These are phyloP conservation scores for Zeus faber DNA, from an alignment of 2,113 vertebrate species.

Conservation along the genomic window DNA sequence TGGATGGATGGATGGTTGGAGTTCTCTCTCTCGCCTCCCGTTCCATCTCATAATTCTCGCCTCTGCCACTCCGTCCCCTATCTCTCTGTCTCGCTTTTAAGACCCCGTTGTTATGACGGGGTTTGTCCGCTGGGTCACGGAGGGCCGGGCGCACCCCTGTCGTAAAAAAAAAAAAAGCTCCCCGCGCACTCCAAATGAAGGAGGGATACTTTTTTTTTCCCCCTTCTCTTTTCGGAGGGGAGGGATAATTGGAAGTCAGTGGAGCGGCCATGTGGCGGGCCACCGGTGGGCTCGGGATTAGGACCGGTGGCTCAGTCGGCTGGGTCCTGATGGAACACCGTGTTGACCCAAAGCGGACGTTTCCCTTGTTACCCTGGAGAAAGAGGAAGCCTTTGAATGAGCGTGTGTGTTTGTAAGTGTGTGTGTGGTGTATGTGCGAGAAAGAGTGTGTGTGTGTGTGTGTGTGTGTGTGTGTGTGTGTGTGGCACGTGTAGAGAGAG, in stretches of 20 bases:
- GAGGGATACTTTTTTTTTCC: constrained; percentile 43
- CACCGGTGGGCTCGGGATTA: constrained; percentile 54
- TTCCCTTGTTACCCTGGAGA: constrained; percentile 68
- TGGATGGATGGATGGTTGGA: background rate
- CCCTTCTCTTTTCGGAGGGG: too few relatives aligned
- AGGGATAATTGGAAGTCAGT: constrained; percentile 71
- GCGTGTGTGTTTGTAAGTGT: constrained; percentile 23
- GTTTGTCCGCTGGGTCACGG: constrained; percentile 42
- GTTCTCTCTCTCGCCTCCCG: background rate
- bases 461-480: constrained; percentile 2
- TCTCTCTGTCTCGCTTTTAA: background rate
- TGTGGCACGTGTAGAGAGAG: background rate
- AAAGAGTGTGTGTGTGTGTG: background rate
- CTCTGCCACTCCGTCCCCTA: background rate
- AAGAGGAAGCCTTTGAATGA: constrained; percentile 37
- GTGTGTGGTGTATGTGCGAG: constrained; percentile 23
- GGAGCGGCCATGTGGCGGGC: constrained; percentile 56
- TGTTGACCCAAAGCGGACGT: constrained; percentile 50
- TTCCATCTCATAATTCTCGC: background rate
- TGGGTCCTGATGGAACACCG: constrained; percentile 65
- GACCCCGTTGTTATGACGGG: constrained; percentile 40
- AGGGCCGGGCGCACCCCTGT: constrained; percentile 40
- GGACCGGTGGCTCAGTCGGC: constrained; percentile 63
- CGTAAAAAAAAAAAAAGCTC: constrained; percentile 52
- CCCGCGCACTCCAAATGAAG: constrained; percentile 32